phyloP scores from a whole-genome alignment of 2,797 vertebrate genomes.

The Galaxias olidus region DNA sequence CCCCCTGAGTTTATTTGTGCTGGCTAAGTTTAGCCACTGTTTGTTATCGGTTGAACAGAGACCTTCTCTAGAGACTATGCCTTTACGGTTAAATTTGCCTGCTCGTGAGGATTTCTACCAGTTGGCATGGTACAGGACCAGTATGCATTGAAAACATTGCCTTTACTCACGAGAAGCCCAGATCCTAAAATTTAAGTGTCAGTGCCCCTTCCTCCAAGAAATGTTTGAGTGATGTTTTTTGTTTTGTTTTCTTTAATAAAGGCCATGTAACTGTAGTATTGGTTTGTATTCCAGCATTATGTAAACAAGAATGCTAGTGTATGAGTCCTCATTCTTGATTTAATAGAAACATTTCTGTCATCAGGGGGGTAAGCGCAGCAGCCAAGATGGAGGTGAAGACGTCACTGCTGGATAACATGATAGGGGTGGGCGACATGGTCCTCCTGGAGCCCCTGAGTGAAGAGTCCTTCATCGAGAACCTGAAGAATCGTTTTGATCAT shows the following conservation, averaged over 20 bases:
- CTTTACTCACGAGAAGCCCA: not conserved
- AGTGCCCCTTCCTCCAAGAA: not conserved
- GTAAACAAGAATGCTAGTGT: no score
- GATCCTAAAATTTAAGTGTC: not conserved
- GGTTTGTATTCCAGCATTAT: no score
- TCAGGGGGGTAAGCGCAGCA: slow-evolving; percentile 71
- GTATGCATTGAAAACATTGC: not conserved
- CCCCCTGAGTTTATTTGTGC: slow-evolving; percentile 59
- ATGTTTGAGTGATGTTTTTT: not conserved
- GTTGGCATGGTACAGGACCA: not conserved
- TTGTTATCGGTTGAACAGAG: slow-evolving; percentile 49
- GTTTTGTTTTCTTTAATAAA: slow-evolving; percentile 6
- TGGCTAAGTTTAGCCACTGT: slow-evolving; percentile 57
- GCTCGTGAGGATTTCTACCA: not conserved
- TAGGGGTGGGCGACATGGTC: slow-evolving; percentile 98
- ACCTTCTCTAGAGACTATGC: slow-evolving; percentile 25
- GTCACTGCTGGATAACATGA: slow-evolving; percentile 97
- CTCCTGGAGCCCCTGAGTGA: slow-evolving; percentile 92
- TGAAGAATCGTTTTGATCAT: slow-evolving; percentile 94
- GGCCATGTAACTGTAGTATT: not conserved
- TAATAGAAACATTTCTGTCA: slow-evolving; percentile 15
- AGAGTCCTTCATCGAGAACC: slow-evolving; percentile 90
- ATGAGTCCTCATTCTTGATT: not conserved
- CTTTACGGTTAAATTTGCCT: slow-evolving; percentile 21
- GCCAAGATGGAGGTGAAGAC: slow-evolving; percentile 98